Evolutionary conservation across 2,113 vertebrate species (phyloP).

Genomic region (Ctenomys sociabilis): DNA sequence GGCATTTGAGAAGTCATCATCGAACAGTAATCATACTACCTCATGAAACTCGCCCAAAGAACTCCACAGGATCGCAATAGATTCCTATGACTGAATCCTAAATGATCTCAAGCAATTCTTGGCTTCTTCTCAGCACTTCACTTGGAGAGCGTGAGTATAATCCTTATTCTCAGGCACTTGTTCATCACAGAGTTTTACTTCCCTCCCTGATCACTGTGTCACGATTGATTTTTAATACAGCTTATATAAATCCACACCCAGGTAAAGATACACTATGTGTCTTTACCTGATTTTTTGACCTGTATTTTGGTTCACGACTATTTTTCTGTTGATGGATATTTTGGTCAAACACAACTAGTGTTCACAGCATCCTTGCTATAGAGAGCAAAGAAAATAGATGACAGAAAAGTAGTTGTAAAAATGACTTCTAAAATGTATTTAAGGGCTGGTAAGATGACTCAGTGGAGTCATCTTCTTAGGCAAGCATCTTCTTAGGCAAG

Average conservation of each 20-base stretch:
- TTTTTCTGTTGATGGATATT: not conserved
- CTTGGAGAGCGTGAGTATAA: not conserved
- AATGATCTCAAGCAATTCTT: not conserved
- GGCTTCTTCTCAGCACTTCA: not conserved
- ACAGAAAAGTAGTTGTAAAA: not conserved
- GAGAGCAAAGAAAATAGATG: not conserved
- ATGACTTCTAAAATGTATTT: not conserved
- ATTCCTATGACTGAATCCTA: not conserved
- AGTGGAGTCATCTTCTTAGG: too few species aligned
- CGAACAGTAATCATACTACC: slow-evolving; percentile 30
- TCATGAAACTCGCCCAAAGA: not conserved
- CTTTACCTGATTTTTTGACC: not conserved
- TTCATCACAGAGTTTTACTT: not conserved
- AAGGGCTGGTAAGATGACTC: too few species aligned
- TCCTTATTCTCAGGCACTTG: not conserved
- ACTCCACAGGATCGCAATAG: not conserved
- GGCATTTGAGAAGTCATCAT: slow-evolving; percentile 55
- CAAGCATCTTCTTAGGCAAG: too few species aligned
- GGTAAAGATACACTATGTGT: not conserved
- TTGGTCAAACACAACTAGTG: not conserved
- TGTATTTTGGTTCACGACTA: not conserved
- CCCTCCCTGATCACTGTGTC: not conserved
- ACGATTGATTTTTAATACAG: not conserved
- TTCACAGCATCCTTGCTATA: not conserved
- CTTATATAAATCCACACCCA: not conserved